phyloP scores from a whole-genome alignment of 2,113 vertebrate species.

The Butorides virescens region DNA sequence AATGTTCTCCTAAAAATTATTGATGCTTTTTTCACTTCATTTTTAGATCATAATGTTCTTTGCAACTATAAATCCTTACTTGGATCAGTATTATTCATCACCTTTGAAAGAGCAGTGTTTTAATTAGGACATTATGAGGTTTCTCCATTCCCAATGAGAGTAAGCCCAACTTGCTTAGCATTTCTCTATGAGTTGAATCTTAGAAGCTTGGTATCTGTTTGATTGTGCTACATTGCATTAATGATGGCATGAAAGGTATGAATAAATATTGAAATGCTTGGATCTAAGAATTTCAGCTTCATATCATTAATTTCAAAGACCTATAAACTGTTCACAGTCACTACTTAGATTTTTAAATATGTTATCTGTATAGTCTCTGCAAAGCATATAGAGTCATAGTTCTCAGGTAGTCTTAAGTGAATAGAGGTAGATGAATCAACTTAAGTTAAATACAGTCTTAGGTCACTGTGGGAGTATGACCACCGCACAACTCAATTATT shows the following conservation, averaged over 20 bases:
- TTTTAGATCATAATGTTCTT: not conserved
- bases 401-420: not conserved
- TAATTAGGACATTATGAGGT: not conserved
- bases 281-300: conserved; percentile 13
- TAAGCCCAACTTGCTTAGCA: conserved; percentile 3
- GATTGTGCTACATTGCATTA: conserved; percentile 5
- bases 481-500: not conserved
- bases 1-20: not conserved
- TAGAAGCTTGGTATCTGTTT: not conserved
- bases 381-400: not conserved
- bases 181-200: not conserved
- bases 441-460: not conserved
- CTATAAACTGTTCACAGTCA: not conserved
- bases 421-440: not conserved
- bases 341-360: not conserved
- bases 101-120: conserved; percentile 6
- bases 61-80: not conserved
- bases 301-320: conserved; percentile 14
- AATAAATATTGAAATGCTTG: conserved; percentile 21
- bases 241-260: conserved; percentile 4
- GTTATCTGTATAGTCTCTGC: not conserved
- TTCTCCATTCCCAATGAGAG: conserved; percentile 34
- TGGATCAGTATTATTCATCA: not conserved
- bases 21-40: not conserved
- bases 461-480: not conserved